Evolutionary conservation across 2,888 invertebrate species (phyloP).

Genomic region (Horisme vitalbata): DNA sequence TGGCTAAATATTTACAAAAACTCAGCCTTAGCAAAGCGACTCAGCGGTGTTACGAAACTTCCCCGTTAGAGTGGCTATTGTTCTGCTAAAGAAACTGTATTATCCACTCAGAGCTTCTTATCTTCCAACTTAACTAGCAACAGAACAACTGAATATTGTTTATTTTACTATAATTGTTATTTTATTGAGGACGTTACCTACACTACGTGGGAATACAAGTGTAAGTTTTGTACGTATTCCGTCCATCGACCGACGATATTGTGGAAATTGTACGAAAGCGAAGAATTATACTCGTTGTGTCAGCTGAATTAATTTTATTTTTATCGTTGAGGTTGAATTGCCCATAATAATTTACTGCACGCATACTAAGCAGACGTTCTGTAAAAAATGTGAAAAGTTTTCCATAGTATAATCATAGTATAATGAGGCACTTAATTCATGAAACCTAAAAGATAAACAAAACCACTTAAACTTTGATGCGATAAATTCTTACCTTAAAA

Average conservation of each 20-base stretch:
- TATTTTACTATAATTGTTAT: no score
- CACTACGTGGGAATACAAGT: no score
- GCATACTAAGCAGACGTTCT: no score
- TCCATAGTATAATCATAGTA: not conserved
- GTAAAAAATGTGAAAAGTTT: no score
- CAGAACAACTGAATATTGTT: not conserved
- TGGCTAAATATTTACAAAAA: constrained; percentile 9
- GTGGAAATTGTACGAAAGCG: no score
- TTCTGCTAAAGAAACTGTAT: constrained; percentile 38
- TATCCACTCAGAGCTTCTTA: constrained; percentile 33
- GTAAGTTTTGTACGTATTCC: no score
- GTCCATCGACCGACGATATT: no score
- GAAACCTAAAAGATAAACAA: constrained; percentile 7
- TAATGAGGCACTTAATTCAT: constrained; percentile 5
- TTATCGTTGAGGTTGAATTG: no score
- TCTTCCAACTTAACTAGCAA: constrained; percentile 25
- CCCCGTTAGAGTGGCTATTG: constrained; percentile 31
- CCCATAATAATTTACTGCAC: no score
- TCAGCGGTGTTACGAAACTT: constrained; percentile 26
- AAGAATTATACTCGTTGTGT: no score
- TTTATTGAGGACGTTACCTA: no score
- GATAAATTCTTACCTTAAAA: constrained; percentile 8
- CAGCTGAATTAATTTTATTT: no score
- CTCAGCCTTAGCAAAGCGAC: constrained; percentile 9
- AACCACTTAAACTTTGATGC: constrained; percentile 15